These are phyloP conservation scores for Holotrichia oblita DNA, from an alignment of 1,140 invertebrate genomes.

Conservation along the genomic window DNA sequence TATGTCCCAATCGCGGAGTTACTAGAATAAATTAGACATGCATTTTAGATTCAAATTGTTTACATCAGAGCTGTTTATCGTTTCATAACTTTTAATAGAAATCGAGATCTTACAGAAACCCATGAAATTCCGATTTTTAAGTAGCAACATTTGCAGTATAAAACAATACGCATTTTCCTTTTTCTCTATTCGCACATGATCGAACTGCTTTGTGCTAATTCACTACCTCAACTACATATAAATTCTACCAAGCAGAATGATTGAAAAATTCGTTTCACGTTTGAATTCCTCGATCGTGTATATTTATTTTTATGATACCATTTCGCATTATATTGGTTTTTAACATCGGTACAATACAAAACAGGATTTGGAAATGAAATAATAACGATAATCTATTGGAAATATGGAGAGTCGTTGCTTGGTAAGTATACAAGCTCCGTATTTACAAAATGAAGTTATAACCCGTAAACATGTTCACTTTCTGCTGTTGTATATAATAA, in stretches of 20 bases:
- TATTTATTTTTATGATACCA: constrained; percentile 28
- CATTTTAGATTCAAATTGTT: no score
- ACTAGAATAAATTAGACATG: no score
- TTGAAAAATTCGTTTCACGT: not conserved
- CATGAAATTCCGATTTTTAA: no score
- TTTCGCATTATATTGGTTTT: constrained; percentile 17
- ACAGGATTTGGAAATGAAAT: constrained; percentile 12
- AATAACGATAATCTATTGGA: constrained; percentile 28
- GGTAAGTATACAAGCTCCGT: not conserved
- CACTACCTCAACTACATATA: constrained; percentile 1
- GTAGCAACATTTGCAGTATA: no score
- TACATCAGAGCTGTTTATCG: no score
- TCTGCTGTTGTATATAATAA: no score
- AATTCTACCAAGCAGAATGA: not conserved
- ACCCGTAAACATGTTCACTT: not conserved
- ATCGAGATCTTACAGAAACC: no score
- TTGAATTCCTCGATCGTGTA: not conserved
- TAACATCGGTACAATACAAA: constrained; percentile 13
- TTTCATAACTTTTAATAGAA: no score
- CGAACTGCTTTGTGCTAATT: not conserved
- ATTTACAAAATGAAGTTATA: not conserved
- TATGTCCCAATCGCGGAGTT: no score
- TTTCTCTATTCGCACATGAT: not conserved
- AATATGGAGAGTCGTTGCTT: not conserved
- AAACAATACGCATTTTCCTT: not conserved